Conservation (phyloP, 2,113 vertebrate species). For the Corythornis madagascariensis region DNA sequence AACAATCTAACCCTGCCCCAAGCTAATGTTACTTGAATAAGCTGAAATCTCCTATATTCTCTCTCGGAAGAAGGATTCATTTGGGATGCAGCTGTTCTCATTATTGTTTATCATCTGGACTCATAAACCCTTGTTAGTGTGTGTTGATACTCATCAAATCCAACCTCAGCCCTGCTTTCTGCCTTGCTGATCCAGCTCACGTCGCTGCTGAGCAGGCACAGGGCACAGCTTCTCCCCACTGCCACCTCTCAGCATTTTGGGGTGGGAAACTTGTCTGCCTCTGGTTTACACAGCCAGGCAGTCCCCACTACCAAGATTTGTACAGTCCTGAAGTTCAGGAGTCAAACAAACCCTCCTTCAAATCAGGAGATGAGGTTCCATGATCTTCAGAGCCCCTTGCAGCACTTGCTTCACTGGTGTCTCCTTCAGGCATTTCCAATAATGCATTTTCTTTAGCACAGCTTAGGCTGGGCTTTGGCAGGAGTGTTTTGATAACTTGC, state of each 20-base stretch:
- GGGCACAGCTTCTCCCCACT: neutral
- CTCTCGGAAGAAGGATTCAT: neutral
- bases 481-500: fast-evolving
- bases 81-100: neutral
- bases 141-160: neutral
- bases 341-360: fast-evolving
- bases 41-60: neutral
- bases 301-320: fast-evolving
- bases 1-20: conserved; percentile 5
- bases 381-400: neutral
- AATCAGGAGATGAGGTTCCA: fast-evolving
- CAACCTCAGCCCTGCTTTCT: neutral
- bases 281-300: fast-evolving
- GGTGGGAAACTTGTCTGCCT: neutral
- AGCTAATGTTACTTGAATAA: neutral
- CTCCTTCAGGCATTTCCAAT: neutral
- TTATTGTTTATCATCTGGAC: neutral
- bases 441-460: fast-evolving
- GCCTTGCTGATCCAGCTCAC: neutral
- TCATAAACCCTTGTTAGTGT: neutral
- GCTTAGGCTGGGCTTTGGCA: neutral
- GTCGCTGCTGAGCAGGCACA: neutral
- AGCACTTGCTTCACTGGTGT: fast-evolving
- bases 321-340: fast-evolving
- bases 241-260: fast-evolving